Evolutionary conservation across 2,797 vertebrate genomes (phyloP).

Genomic region (Columba guinea): DNA sequence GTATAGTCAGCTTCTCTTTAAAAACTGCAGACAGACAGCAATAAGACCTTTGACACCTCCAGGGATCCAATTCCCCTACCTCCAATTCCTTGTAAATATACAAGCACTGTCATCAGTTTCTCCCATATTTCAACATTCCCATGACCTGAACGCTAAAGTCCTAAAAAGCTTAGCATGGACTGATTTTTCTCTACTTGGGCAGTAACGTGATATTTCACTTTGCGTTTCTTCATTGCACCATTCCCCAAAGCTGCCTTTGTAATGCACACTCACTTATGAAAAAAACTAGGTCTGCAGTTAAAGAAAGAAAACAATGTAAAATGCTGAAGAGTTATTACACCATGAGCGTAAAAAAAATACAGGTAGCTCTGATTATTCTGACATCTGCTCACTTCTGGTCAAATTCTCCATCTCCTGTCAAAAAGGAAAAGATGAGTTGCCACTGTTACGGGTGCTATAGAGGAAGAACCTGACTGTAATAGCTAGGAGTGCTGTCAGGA

Average conservation of each 20-base stretch:
- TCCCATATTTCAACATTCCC: not conserved
- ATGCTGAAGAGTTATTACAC: not conserved
- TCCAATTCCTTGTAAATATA: not conserved
- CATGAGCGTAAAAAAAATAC: not conserved
- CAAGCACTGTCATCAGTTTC: not conserved
- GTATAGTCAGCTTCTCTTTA: not conserved
- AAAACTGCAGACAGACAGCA: not conserved
- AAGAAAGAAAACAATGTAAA: not conserved
- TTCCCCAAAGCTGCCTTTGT: not conserved
- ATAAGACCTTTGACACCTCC: not conserved
- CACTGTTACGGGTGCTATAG: not conserved
- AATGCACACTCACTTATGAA: not conserved
- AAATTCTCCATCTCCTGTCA: not conserved
- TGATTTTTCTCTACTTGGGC: not conserved
- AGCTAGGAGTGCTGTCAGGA: not conserved
- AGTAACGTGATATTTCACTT: not conserved
- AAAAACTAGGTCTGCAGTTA: not conserved
- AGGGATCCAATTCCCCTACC: not conserved
- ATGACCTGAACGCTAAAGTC: not conserved
- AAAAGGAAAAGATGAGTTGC: not conserved
- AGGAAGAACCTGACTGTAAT: not conserved
- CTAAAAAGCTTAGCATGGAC: not conserved
- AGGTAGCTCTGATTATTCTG: not conserved
- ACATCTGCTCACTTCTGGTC: not conserved
- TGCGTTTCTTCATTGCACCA: not conserved